phyloP scores from a whole-genome alignment of 2,113 vertebrate genomes.

The Trematocara unimaculatum region DNA sequence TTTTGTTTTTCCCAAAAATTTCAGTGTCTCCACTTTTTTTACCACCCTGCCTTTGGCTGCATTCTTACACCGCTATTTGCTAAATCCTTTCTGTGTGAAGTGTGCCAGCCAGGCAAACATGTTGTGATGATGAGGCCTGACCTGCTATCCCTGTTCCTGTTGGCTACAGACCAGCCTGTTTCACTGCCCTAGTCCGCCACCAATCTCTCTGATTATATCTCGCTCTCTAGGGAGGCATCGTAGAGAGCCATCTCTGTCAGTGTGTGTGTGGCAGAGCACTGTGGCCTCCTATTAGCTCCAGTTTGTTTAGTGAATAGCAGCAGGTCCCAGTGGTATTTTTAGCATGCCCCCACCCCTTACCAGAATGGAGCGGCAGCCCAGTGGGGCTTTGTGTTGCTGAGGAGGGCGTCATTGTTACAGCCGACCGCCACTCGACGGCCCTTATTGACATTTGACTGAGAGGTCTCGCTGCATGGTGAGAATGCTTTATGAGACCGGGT shows the following conservation, averaged over 20 bases:
- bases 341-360: constrained; percentile 25
- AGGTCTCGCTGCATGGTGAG: background rate
- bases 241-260: background rate
- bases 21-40: background rate
- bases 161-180: constrained; percentile 49
- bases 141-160: constrained; percentile 44
- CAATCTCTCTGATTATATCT: constrained; percentile 68
- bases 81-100: background rate
- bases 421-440: background rate
- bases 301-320: constrained; percentile 66
- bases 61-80: background rate
- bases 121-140: constrained; percentile 63
- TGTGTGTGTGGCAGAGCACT: background rate
- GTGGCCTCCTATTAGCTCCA: constrained; percentile 65
- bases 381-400: constrained; percentile 41
- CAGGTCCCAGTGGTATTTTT: constrained; percentile 65
- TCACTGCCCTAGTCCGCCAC: constrained; percentile 41
- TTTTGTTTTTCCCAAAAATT: accelerated
- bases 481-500: background rate
- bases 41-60: background rate
- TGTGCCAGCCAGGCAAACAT: constrained; percentile 38
- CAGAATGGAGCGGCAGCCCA: constrained; percentile 25
- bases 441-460: constrained; percentile 35
- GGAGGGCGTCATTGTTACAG: constrained; percentile 25
- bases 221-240: constrained; percentile 63